Evolutionary conservation across 2,888 invertebrate genomes (phyloP), one percentile per base, ranked within the genome.

Genomic region (Eremobia ochroleuca): DNA sequence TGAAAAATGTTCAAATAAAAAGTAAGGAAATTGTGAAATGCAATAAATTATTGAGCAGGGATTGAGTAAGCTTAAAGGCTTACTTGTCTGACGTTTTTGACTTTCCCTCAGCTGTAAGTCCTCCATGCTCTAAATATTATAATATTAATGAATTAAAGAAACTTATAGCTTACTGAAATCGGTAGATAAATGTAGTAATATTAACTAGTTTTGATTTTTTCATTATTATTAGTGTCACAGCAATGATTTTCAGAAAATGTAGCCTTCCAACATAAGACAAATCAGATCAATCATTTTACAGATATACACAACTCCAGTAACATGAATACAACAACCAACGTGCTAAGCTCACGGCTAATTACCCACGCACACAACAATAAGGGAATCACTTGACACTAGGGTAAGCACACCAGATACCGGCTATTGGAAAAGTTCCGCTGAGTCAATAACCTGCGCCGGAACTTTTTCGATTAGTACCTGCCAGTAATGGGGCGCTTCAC

Each of bases 381-480:
- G 76, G 72, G 81, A 78, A 79, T 88, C 80, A 88, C 87, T 87
- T 88, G 82, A 74, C 81, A 79, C 67, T 73, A 77, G 82, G 81
- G 87, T 85, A 90, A 86, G 87, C 81, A 86, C 79, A 82, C 87
- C 82, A 82, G 89, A 89, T 88, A 90, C 83, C 74, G 87, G 85
- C 90, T 91, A 92, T 92, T 92, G 90, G 89, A 88, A 92, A 92
- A 92, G 89, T 92, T 92, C 73, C 76, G 71, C 73, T 46, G 90
- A 92, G 92, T 92, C 92, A 91, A 92, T 92, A 92, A 92, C 92
- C 92, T 89, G 89, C 85, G 79, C 79, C 71, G 81, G 83, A 92
- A 92, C 89, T 92, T 92, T 92, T 92, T 92, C 92, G 91, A 92
- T 92, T 92, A 92, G 89, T 92, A 92, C 92, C 92, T 92, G 92